Base-by-base conservation (phyloP, 2,113 vertebrate genomes). In the Meles meles region DNA sequence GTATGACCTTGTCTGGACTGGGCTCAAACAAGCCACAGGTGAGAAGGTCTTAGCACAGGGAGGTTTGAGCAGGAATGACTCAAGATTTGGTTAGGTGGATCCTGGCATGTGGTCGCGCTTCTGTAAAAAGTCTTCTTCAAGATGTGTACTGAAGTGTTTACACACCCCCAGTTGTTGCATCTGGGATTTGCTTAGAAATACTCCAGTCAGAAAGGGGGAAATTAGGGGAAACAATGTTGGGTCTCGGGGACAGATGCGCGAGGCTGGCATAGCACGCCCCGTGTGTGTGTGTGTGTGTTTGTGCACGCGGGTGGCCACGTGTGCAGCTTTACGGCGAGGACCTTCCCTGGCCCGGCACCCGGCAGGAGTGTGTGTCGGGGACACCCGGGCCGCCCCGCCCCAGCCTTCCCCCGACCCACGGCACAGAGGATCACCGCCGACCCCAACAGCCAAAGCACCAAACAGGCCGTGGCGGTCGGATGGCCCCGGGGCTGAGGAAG, bases 171-270 rank as follows among this genome's bases (percentile, higher is more conserved):
- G 21, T 55, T 29, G n/a, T 12, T 7, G 31, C 31, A 5, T 72
- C 39, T 57, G 8, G 63, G 27, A 71, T 83, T 87, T 34, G 61
- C 17, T 83, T 31, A 37, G 49, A 82, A 83, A 37, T 47, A 77
- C 31, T 55, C 31, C 2, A 31, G 25, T 76, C 17, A 42, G n/a
- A 47, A 72, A 59, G 42, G 29, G 8, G 15, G 72, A 86, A 69
- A 59, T 49, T 71, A 79, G 49, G 61, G 69, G 9, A 61, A 80
- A 29, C 10, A 29, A 42, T 42, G 23, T 71, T 34, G 49, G 44
- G 55, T 39, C 55, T 27, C 11, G 13, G 3, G 3, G 7, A 9
- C 3, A 3, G 63, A 25, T 2, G 20, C 8, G 2, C 4, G 55
- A 23, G 67, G 18, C 29, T 29, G 10, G 47, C 27, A 7, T 29